Conservation (phyloP, 2,888 invertebrate genomes). For the Scaptomyza reducta region DNA sequence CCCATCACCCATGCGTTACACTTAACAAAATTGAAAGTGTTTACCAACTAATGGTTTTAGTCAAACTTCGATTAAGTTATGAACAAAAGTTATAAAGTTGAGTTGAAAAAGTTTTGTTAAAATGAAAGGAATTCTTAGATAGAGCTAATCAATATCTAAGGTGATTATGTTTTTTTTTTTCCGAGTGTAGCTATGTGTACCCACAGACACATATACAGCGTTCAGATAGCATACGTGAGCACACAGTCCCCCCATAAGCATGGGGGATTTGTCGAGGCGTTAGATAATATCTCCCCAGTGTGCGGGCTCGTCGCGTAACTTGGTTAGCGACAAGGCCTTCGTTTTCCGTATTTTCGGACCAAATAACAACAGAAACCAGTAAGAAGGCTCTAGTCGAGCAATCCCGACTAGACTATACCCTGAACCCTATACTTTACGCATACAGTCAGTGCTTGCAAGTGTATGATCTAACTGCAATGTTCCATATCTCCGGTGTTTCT, state of each 20-base stretch:
- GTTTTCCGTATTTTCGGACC: slow-evolving; percentile 3
- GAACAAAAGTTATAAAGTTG: too few species aligned
- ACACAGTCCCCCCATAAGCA: slow-evolving; percentile 48
- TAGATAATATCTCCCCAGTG: slow-evolving; percentile 68
- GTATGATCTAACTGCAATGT: too few species aligned
- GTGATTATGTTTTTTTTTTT: background rate
- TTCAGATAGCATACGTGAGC: slow-evolving; percentile 18
- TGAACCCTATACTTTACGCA: too few species aligned
- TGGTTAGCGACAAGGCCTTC: slow-evolving; percentile 54
- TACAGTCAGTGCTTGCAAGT: too few species aligned
- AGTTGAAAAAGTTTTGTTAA: too few species aligned
- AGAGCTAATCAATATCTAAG: too few species aligned
- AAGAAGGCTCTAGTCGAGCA: too few species aligned
- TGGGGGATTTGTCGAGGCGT: slow-evolving; percentile 71
- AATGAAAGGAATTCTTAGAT: too few species aligned
- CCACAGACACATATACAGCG: background rate
- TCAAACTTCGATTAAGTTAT: too few species aligned
- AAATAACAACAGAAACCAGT: slow-evolving; percentile 4
- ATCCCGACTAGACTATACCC: too few species aligned
- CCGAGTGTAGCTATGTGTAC: background rate
- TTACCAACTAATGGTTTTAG: background rate
- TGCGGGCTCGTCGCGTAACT: slow-evolving; percentile 59
- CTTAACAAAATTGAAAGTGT: background rate
- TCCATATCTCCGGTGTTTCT: too few species aligned
- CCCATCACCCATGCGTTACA: background rate